Evolutionary conservation across 2,797 vertebrate species (phyloP), one percentile per base, ranked within the genome.

Genomic region (Parauchenoglanis punctatus): DNA sequence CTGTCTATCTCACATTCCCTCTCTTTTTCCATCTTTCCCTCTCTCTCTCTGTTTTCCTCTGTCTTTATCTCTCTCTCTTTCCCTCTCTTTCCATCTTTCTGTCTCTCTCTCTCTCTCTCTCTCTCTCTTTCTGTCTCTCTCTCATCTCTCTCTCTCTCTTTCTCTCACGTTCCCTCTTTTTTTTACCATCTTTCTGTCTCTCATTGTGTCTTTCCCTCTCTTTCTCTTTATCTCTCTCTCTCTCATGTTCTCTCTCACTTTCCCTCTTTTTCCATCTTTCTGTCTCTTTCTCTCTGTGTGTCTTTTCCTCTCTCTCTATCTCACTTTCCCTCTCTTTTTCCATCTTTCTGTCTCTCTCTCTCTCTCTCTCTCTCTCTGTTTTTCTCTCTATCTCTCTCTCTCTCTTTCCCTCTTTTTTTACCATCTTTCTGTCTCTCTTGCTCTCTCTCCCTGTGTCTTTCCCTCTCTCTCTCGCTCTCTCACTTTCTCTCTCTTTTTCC

Each of bases 401-500:
- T 65, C n/a, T 20, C 12, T 23, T 18, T 44, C 7, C 44, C 40
- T 11, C 8, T 11, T 0, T 13, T 63, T 77, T 73, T 12, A 1
- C 1, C 6, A 3, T 6, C 31, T 35, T 2, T 18, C 40, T 6
- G 20, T 13, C 68, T 11, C 35, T 44, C 40, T 23, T 40, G 35
- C 70, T 25, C 7, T 18, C 31, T 17, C 5, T 68, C 5, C 1
- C 4, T 20, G 1, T 7, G 10, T 13, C 11, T 7, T 12, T 40
- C 7, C 18, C 13, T 18, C 15, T 70, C 67, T 35, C 2, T 68
- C 35, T 46, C 35, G 28, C n/a, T 52, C 35, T 25, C 58, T 72
- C 4, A 88, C 23, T 46, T 12, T 63, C 44, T 81, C 52, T 83
- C 56, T 52, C 61, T 84, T 72, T 67, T 70, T 46, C 40, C 70